Conservation (phyloP, 2,113 vertebrate species). For the Danio rerio region DNA sequence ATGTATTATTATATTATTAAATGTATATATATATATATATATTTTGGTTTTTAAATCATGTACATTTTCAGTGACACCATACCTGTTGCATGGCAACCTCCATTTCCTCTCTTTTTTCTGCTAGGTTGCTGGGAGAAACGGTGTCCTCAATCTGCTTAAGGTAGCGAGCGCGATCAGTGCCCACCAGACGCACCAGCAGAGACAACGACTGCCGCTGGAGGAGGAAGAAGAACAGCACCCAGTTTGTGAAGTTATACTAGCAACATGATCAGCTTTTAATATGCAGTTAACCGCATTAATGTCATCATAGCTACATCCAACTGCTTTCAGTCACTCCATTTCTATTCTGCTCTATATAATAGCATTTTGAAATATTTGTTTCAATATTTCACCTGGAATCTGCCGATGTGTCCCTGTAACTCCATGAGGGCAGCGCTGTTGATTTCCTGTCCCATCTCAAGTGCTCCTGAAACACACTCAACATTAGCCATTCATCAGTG, state of each 20-base stretch:
- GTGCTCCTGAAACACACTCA: slow-evolving; percentile 77
- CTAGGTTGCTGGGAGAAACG: slow-evolving; percentile 77
- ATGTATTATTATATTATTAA: too few relatives aligned
- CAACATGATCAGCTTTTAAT: neutral
- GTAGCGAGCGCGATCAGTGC: slow-evolving; percentile 86
- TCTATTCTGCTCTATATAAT: too few relatives aligned
- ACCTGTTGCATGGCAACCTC: slow-evolving; percentile 96
- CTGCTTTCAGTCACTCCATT: too few relatives aligned
- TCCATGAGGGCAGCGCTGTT: slow-evolving; percentile 87
- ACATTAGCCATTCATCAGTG: slow-evolving; percentile 34
- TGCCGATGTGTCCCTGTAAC: slow-evolving; percentile 89
- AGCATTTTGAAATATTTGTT: neutral
- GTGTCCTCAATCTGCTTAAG: slow-evolving; percentile 88
- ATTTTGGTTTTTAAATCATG: too few relatives aligned
- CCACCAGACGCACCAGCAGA: slow-evolving; percentile 88
- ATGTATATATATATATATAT: too few relatives aligned
- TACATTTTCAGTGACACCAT: neutral
- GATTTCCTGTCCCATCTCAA: slow-evolving; percentile 82
- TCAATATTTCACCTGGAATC: slow-evolving; percentile 86
- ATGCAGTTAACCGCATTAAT: neutral
- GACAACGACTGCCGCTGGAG: slow-evolving; percentile 88
- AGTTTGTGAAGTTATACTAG: too few relatives aligned
- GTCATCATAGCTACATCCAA: neutral
- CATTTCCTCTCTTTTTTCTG: slow-evolving; percentile 86
- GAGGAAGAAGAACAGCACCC: neutral